Percentiles rank a stretch among this genome's conserved stretches.
Evolutionary conservation across 2,888 invertebrate species (phyloP).

Genomic region (Leptopterna dolabrata): DNA sequence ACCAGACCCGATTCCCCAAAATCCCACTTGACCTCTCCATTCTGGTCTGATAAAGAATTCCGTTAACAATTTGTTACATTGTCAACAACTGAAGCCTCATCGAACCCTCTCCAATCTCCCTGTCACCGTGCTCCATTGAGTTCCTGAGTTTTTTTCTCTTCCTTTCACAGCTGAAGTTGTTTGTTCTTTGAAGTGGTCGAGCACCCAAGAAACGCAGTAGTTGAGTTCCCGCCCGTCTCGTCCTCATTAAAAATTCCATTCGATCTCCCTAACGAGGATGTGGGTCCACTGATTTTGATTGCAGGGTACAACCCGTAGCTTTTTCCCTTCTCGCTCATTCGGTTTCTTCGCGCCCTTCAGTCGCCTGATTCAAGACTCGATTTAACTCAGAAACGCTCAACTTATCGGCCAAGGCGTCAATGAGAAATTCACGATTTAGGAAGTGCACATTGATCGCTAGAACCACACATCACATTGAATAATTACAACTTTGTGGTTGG

Average conservation of each 20-base stretch:
- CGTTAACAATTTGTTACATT: neutral
- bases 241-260: slow-evolving; percentile 27
- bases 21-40: neutral
- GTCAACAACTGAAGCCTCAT: neutral
- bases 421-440: neutral
- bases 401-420: neutral
- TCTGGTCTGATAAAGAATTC: neutral
- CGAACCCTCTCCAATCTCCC: neutral
- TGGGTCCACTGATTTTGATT: slow-evolving; percentile 27
- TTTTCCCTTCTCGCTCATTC: neutral
- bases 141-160: neutral
- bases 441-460: too few species aligned
- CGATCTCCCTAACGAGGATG: slow-evolving; percentile 27
- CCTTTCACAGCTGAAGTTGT: neutral
- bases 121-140: neutral
- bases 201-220: neutral
- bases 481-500: too few species aligned
- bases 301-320: neutral
- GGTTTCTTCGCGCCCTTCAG: neutral
- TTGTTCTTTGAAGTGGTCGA: neutral
- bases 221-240: neutral
- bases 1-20: too few species aligned
- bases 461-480: too few species aligned
- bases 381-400: neutral
- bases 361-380: neutral